Conservation (phyloP, 2,888 invertebrate genomes). For the Xylocampa areola region DNA sequence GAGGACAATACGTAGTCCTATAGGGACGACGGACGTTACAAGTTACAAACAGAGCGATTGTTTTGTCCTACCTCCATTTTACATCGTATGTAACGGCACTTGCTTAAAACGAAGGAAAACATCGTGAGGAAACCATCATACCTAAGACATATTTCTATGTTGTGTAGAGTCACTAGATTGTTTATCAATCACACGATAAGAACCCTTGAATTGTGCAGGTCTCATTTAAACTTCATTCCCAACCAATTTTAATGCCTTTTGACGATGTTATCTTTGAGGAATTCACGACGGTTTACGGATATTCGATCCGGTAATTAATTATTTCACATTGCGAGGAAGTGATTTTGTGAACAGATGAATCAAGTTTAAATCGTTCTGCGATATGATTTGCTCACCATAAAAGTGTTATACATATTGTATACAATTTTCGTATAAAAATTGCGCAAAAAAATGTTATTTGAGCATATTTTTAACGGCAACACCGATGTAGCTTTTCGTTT, state of each 20-base stretch:
- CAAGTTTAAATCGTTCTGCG: background rate
- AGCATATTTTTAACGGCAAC: background rate
- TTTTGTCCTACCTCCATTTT: no score
- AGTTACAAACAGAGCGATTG: no score
- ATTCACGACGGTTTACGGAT: background rate
- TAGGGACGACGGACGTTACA: no score
- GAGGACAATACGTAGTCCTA: no score
- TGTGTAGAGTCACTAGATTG: no score
- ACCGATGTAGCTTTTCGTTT: background rate
- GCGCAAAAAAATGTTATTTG: background rate
- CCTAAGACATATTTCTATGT: no score
- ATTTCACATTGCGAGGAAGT: background rate
- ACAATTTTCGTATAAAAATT: background rate
- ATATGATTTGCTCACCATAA: background rate
- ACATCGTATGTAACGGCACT: no score
- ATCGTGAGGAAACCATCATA: no score
- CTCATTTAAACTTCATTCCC: no score
- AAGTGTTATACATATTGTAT: background rate
- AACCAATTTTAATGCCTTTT: background rate
- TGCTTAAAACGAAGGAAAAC: no score
- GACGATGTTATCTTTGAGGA: background rate
- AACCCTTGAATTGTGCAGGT: no score
- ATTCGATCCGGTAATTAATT: constrained; percentile 1
- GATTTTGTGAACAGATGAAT: background rate
- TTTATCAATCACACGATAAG: no score